Conservation (phyloP, 2,888 invertebrate genomes). For the Eupelmus urozonus region DNA sequence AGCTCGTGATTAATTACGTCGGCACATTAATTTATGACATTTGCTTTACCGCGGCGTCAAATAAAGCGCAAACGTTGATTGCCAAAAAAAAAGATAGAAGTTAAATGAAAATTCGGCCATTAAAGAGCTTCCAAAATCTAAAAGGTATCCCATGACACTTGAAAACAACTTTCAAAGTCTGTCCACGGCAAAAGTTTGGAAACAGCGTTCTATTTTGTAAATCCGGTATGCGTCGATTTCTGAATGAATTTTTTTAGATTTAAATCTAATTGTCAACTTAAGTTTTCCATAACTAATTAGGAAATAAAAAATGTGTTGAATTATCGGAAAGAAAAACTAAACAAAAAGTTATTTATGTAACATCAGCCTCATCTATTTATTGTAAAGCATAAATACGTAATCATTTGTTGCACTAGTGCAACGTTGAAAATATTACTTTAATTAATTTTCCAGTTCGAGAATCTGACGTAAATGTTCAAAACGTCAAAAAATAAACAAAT, state of each 20-base stretch:
- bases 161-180: background rate
- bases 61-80: constrained; percentile 32
- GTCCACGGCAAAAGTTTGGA: background rate
- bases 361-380: constrained; percentile 36
- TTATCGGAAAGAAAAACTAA: constrained; percentile 37
- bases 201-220: background rate
- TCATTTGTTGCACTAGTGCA: constrained; percentile 24
- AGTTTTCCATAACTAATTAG: background rate
- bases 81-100: constrained; percentile 35
- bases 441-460: constrained; percentile 6
- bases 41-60: background rate
- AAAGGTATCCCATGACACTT: background rate
- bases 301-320: constrained; percentile 12
- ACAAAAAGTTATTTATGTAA: constrained; percentile 15
- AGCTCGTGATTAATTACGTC: constrained; percentile 21
- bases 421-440: constrained; percentile 49
- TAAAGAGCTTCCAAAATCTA: constrained; percentile 46
- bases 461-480: too few relatives aligned
- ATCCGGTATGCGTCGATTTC: background rate
- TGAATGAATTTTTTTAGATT: background rate
- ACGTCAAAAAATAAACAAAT: background rate
- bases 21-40: constrained; percentile 3
- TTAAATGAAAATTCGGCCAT: constrained; percentile 8
- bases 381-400: constrained; percentile 17
- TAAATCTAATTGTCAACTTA: background rate